Evolutionary conservation across 2,797 vertebrate species (phyloP), one percentile per base, ranked within the genome.

Genomic region (Atherinosoma microstoma): DNA sequence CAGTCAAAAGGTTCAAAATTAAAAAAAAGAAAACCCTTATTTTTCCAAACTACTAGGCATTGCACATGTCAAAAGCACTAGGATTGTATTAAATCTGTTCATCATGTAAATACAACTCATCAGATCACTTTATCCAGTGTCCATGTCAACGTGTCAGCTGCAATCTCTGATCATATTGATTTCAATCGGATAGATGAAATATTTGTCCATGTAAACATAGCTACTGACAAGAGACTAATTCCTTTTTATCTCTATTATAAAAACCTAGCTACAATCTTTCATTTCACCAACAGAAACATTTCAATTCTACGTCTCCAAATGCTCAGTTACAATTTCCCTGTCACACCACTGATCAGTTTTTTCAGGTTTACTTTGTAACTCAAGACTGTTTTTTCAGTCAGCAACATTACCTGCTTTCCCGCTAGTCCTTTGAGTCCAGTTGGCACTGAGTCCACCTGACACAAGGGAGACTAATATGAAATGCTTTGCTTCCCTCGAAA

Each of bases 401-500:
- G 89, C 85, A 89, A 71, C 88, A 86, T 84, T 88, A 92, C 88
- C 89, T 91, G 88, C 76, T 64, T 85, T 77, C 76, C 73, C 30
- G 36, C 70, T 82, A 83, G 79, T 74, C 71, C 79, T 87, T 77
- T 84, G 89, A 85, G 75, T 88, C 80, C 88, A 85, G 79, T 89
- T 90, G 91, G 87, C 88, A 87, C 75, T 88, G 76, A 82, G 80
- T 87, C 79, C 76, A 84, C 83, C 87, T 86, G 85, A 92, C 91
- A 88, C 89, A 79, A 35, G 91, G 90, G 90, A 91, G 88, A 84
- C 80, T 87, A 85, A 90, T 91, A 93, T 93, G 87, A 93, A 91
- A 91, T 85, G 89, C 85, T 88, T 91, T 92, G 89, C 91, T 91
- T 91, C 78, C 85, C 86, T 71, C 79, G 67, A 71, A 84, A 84